These are phyloP conservation scores for Channa striata DNA, from an alignment of 2,797 vertebrate species.

Conservation along the genomic window DNA sequence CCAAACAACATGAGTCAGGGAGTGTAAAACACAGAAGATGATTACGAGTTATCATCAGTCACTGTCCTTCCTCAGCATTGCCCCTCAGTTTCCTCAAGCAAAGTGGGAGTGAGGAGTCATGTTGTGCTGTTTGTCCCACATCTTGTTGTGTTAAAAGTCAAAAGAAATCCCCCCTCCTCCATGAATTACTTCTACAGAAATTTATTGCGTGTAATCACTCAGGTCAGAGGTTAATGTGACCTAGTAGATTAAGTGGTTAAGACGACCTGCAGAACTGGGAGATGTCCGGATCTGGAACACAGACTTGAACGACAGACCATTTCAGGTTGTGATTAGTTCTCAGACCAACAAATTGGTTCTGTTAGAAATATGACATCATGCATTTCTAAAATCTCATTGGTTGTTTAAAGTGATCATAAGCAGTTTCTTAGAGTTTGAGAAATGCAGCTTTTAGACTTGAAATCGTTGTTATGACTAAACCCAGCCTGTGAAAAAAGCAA, in stretches of 20 bases:
- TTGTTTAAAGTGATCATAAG: background rate
- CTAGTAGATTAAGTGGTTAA: background rate
- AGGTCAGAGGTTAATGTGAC: background rate
- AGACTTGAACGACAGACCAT: background rate
- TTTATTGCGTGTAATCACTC: background rate
- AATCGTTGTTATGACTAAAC: no score
- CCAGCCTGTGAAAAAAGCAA: no score
- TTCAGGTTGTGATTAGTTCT: background rate
- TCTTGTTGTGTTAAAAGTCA: background rate
- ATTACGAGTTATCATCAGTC: slow-evolving; percentile 41
- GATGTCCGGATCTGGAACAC: background rate
- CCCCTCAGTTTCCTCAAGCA: slow-evolving; percentile 23
- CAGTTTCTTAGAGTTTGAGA: background rate
- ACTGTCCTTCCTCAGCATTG: slow-evolving; percentile 26
- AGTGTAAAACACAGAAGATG: slow-evolving; percentile 37
- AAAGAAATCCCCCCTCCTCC: background rate
- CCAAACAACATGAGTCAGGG: slow-evolving; percentile 66
- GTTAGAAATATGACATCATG: background rate
- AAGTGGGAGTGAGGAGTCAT: slow-evolving; percentile 59
- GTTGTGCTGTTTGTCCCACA: slow-evolving; percentile 32
- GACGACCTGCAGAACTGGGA: slow-evolving; percentile 18
- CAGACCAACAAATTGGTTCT: background rate
- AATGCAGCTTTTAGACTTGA: no score
- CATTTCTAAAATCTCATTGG: background rate
- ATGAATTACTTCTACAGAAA: background rate